Conservation (phyloP, 2,113 vertebrate species). For the Protobothrops mucrosquamatus region DNA sequence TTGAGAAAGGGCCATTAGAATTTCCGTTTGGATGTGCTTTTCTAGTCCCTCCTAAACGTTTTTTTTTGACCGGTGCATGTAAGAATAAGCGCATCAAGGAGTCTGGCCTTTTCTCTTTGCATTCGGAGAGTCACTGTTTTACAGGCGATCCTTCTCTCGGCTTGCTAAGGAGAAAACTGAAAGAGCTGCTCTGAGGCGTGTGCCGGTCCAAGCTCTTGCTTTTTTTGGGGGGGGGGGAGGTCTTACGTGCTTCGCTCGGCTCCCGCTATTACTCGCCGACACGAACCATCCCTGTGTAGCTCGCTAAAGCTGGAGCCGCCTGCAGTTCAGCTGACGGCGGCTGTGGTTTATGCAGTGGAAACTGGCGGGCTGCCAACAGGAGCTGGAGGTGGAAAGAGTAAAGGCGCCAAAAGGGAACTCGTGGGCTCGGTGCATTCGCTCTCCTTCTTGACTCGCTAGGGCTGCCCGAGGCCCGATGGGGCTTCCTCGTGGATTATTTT, state of each 20-base stretch:
- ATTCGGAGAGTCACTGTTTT: conserved; percentile 25
- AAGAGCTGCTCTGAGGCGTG: accelerated
- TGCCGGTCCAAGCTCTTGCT: background rate
- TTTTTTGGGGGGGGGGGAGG: conserved; percentile 24
- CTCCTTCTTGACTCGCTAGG: conserved; percentile 42
- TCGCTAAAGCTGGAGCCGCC: conserved; percentile 8
- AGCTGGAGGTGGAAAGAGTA: conserved; percentile 56
- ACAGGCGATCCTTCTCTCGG: conserved; percentile 28
- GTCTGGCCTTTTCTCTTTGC: background rate
- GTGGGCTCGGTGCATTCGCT: conserved; percentile 34
- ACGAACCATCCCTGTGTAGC: background rate
- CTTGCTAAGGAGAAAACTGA: background rate
- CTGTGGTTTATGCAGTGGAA: conserved; percentile 58
- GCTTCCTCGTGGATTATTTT: conserved; percentile 1
- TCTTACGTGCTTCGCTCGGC: conserved; percentile 1
- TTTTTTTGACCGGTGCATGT: background rate
- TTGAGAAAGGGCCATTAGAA: background rate
- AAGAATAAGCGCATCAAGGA: background rate
- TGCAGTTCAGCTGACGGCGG: conserved; percentile 44
- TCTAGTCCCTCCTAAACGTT: conserved; percentile 5
- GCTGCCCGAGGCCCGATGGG: conserved; percentile 11
- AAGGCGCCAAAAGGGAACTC: conserved; percentile 63
- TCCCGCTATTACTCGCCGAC: background rate
- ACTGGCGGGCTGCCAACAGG: conserved; percentile 61
- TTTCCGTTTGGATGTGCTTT: background rate